These are phyloP conservation scores for Penaeus indicus DNA, from an alignment of 1,140 invertebrate species.

Conservation along the genomic window DNA sequence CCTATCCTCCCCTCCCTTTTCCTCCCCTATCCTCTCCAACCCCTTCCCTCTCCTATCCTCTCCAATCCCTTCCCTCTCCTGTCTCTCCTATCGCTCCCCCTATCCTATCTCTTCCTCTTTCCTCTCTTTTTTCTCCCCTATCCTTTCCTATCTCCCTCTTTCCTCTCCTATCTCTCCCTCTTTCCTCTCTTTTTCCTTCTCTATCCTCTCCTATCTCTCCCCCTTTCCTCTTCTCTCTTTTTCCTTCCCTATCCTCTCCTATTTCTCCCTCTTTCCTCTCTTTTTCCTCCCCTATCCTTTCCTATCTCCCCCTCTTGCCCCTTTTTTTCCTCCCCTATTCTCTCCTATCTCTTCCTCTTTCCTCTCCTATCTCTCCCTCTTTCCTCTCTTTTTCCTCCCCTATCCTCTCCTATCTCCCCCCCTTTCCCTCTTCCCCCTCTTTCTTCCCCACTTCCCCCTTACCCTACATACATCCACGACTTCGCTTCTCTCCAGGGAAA, in stretches of 20 bases:
- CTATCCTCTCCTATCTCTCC: no score
- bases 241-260: no score
- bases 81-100: not conserved
- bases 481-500: no score
- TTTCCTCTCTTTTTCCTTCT: no score
- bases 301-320: no score
- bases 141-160: not conserved
- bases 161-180: not conserved
- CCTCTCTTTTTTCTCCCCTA: not conserved
- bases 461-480: not conserved
- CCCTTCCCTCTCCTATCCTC: not conserved
- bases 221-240: not conserved
- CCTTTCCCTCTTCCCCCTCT: not conserved
- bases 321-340: not conserved
- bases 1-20: not conserved
- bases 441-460: not conserved
- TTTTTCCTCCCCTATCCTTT: not conserved
- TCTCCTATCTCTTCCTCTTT: not conserved
- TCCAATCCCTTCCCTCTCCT: not conserved
- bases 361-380: not conserved
- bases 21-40: not conserved
- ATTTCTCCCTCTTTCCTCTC: not conserved
- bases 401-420: not conserved
- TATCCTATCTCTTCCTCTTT: not conserved
- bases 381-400: not conserved